Evolutionary conservation across 1,140 invertebrate species (phyloP).

Genomic region (Drosophila teissieri): DNA sequence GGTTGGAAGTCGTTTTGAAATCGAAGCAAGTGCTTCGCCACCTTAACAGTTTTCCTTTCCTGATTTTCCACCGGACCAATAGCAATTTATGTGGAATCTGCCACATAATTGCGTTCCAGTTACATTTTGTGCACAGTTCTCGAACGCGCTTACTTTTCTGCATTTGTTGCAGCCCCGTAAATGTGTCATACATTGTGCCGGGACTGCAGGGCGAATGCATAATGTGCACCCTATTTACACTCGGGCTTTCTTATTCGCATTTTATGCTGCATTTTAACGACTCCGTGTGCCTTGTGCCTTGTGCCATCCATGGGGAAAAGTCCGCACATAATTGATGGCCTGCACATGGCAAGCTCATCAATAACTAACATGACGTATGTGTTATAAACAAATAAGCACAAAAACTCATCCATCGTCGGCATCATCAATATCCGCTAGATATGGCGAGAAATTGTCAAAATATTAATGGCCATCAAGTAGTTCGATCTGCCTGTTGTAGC

Average conservation of each 20-base stretch:
- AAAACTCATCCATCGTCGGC: constrained; percentile 62
- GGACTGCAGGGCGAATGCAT: constrained; percentile 61
- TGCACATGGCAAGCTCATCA: constrained; percentile 70
- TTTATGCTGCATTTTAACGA: constrained; percentile 63
- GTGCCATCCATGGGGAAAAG: constrained; percentile 8
- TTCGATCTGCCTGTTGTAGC: constrained; percentile 40
- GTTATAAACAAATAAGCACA: constrained; percentile 69
- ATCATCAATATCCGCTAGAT: constrained; percentile 72
- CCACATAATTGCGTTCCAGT: constrained; percentile 79
- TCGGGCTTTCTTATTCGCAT: constrained; percentile 26
- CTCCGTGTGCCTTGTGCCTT: constrained; percentile 28
- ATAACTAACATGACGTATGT: constrained; percentile 70
- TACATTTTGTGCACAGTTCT: constrained; percentile 74
- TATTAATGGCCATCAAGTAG: constrained; percentile 74
- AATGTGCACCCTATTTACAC: constrained; percentile 46
- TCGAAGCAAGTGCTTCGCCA: constrained; percentile 66
- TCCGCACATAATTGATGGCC: constrained; percentile 65
- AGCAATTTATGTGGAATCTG: constrained; percentile 59
- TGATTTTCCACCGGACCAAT: constrained; percentile 18
- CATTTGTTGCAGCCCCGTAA: constrained; percentile 42
- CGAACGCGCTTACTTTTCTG: constrained; percentile 35
- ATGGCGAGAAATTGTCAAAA: constrained; percentile 73
- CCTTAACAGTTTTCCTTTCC: constrained; percentile 72
- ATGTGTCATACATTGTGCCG: constrained; percentile 50
- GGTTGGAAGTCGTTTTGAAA: constrained; percentile 47